Evolutionary conservation across 2,888 invertebrate genomes (phyloP).

Genomic region (Dicyrtomina minuta): DNA sequence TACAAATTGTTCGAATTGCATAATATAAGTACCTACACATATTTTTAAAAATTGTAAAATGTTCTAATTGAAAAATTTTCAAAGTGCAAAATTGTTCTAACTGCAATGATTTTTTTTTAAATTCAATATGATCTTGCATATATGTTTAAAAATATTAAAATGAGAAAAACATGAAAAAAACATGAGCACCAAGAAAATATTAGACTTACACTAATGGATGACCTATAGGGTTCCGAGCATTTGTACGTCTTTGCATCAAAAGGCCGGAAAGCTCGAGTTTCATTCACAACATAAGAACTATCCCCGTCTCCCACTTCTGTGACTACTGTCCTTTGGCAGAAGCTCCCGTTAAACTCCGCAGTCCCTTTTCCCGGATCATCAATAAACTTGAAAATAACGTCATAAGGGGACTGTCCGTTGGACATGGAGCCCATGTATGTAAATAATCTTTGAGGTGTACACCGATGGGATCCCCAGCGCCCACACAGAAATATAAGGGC

Average conservation of each 20-base stretch:
- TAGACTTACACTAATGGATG: too few relatives aligned
- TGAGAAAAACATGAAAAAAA: too few relatives aligned
- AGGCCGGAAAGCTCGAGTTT: slow-evolving; percentile 24
- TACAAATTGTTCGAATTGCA: too few relatives aligned
- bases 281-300: slow-evolving; percentile 26
- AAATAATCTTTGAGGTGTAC: slow-evolving; percentile 63
- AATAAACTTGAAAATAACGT: slow-evolving; percentile 62
- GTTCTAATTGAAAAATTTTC: too few relatives aligned
- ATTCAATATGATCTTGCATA: too few relatives aligned
- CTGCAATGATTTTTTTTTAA: too few relatives aligned
- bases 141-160: too few relatives aligned
- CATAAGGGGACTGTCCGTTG: slow-evolving; percentile 60
- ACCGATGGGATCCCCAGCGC: slow-evolving; percentile 64
- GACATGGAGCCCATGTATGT: slow-evolving; percentile 45
- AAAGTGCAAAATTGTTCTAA: too few relatives aligned
- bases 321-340: too few relatives aligned
- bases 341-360: slow-evolving; percentile 15
- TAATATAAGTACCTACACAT: too few relatives aligned
- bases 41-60: too few relatives aligned
- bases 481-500: slow-evolving; percentile 80
- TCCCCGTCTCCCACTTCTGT: slow-evolving; percentile 26
- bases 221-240: slow-evolving; percentile 45
- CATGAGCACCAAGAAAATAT: too few relatives aligned
- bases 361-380: slow-evolving; percentile 30
- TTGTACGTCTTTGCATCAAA: slow-evolving; percentile 38